Evolutionary conservation across 2,888 invertebrate species (phyloP).

Genomic region (Lithodes maja): DNA sequence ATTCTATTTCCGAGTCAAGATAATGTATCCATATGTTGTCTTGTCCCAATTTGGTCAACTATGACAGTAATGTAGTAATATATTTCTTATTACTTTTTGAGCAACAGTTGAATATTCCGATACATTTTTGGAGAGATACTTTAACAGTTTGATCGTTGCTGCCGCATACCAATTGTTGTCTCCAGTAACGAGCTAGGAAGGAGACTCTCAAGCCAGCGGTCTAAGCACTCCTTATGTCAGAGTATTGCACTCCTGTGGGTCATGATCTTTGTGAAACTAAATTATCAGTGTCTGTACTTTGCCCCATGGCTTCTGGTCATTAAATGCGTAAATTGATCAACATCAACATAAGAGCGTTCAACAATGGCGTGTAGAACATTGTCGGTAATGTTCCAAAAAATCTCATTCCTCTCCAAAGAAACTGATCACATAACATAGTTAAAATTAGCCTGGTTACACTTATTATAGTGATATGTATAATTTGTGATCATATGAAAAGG

Average conservation of each 20-base stretch:
- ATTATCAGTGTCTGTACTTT: slow-evolving; percentile 49
- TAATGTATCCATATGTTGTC: too few relatives aligned
- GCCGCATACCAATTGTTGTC: too few relatives aligned
- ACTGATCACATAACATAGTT: slow-evolving; percentile 30
- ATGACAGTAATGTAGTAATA: too few relatives aligned
- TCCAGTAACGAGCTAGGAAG: slow-evolving; percentile 1
- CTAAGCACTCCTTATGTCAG: slow-evolving; percentile 57
- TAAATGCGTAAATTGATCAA: not conserved
- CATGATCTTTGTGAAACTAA: slow-evolving; percentile 55
- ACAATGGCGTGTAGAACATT: not conserved
- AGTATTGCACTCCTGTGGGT: slow-evolving; percentile 66
- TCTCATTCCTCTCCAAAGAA: slow-evolving; percentile 9
- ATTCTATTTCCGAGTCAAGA: too few relatives aligned
- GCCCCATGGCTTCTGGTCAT: slow-evolving; percentile 61
- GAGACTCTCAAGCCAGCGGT: slow-evolving; percentile 41
- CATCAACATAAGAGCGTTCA: not conserved
- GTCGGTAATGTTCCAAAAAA: not conserved
- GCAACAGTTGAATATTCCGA: too few relatives aligned
- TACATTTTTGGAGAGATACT: too few relatives aligned
- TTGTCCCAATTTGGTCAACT: too few relatives aligned
- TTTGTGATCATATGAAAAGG: not conserved
- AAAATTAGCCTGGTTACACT: slow-evolving; percentile 26
- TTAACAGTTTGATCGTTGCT: too few relatives aligned
- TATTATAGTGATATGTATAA: not conserved
- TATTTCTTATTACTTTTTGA: too few relatives aligned